phyloP scores from a whole-genome alignment of 2,797 vertebrate species.

The Catharus ustulatus region DNA sequence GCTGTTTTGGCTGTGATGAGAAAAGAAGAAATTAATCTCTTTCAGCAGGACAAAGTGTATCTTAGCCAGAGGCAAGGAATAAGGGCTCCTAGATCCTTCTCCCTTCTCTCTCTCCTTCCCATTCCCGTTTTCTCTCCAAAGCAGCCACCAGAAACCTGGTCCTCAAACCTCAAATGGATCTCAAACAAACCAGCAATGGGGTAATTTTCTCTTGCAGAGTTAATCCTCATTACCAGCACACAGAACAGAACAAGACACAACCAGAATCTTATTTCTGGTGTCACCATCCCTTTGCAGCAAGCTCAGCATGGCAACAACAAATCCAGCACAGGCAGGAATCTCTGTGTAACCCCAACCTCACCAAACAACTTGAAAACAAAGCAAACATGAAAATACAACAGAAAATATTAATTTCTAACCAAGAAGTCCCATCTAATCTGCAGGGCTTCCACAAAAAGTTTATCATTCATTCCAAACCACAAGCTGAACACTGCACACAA shows the following conservation, averaged over 20 bases:
- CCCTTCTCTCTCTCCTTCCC: not conserved
- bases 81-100: not conserved
- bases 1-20: not conserved
- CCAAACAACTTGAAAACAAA: not conserved
- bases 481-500: not conserved
- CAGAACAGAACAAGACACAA: not conserved
- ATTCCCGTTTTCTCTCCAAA: not conserved
- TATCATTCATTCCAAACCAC: not conserved
- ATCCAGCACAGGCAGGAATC: not conserved
- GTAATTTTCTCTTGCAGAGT: not conserved
- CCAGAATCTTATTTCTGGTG: not conserved
- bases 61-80: not conserved
- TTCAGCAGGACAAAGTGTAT: not conserved
- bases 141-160: not conserved
- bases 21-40: not conserved
- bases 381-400: not conserved
- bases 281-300: not conserved
- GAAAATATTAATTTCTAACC: not conserved
- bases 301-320: not conserved
- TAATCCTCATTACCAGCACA: not conserved
- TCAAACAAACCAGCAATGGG: not conserved
- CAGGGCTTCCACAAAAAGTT: not conserved
- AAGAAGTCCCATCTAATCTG: not conserved
- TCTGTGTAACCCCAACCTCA: rapidly evolving
- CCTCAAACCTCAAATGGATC: not conserved